phyloP scores from a whole-genome alignment of 2,888 invertebrate species.

The Antitype chi region DNA sequence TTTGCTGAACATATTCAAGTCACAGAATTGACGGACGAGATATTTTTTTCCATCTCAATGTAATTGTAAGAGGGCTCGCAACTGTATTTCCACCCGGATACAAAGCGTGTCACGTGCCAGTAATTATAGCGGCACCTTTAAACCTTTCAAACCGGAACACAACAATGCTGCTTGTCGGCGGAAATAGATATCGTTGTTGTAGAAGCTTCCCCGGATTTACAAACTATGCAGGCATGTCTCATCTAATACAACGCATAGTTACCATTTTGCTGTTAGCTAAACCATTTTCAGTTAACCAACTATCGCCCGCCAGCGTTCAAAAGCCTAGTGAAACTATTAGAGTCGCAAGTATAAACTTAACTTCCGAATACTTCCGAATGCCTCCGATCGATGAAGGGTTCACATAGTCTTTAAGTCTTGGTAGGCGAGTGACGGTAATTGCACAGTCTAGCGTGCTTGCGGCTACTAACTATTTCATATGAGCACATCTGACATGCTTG shows the following conservation, averaged over 20 bases:
- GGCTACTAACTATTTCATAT: slow-evolving; percentile 46
- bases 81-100: not conserved
- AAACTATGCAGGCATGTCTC: slow-evolving; percentile 12
- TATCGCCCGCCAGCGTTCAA: slow-evolving; percentile 73
- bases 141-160: not conserved
- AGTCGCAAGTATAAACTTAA: slow-evolving; percentile 66
- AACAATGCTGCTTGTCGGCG: not conserved
- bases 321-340: slow-evolving; percentile 69
- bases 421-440: slow-evolving; percentile 68
- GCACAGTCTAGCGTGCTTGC: slow-evolving; percentile 51
- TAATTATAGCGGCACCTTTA: slow-evolving; percentile 4
- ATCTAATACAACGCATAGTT: slow-evolving; percentile 18
- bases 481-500: slow-evolving; percentile 28
- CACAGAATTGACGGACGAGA: not conserved
- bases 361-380: slow-evolving; percentile 62
- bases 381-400: slow-evolving; percentile 64
- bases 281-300: slow-evolving; percentile 35
- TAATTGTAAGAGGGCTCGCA: not conserved
- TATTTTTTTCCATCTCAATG: not conserved
- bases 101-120: not conserved
- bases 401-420: slow-evolving; percentile 64
- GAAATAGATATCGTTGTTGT: not conserved
- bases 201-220: not conserved
- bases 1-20: not conserved
- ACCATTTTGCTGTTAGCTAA: slow-evolving; percentile 13